Percentiles rank a stretch among this genome's conserved stretches.
Conservation (phyloP, 2,113 vertebrate genomes). For the Pleuronectes platessa region DNA sequence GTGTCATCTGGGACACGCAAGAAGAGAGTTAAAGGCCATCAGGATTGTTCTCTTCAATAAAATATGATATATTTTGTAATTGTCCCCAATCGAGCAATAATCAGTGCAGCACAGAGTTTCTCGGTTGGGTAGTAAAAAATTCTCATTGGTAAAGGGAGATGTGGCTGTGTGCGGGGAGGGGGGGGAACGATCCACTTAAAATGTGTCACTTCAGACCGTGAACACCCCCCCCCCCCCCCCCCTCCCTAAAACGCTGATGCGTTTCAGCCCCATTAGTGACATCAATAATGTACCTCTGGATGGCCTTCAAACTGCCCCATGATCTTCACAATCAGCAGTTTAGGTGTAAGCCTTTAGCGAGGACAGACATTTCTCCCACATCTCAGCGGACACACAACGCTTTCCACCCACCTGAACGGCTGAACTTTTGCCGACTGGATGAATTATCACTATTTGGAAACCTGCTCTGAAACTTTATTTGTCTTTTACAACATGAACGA, state of each 20-base stretch:
- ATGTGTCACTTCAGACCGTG: conserved; percentile 52
- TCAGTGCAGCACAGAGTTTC: conserved; percentile 6
- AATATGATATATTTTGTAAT: conserved; percentile 47
- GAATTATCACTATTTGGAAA: conserved; percentile 21
- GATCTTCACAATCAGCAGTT: conserved; percentile 69
- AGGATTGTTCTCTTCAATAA: conserved; percentile 56
- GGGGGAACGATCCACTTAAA: conserved; percentile 42
- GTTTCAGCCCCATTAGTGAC: conserved; percentile 69
- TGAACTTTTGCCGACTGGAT: conserved; percentile 29
- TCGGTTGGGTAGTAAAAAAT: conserved; percentile 14
- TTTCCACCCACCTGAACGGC: conserved; percentile 6
- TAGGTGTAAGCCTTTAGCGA: conserved; percentile 56
- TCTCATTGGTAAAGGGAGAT: conserved; percentile 15
- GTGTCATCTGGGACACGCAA: conserved; percentile 31
- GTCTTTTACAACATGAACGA: conserved; percentile 22
- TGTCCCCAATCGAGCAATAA: conserved; percentile 29
- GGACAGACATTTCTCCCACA: conserved; percentile 10
- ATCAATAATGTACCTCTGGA: conserved; percentile 79
- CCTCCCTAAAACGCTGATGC: conserved; percentile 32
- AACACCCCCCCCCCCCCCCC: conserved; percentile 30
- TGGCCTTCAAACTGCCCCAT: conserved; percentile 51
- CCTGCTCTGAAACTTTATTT: conserved; percentile 37
- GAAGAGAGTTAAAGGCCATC: conserved; percentile 36
- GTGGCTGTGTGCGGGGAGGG: not conserved
- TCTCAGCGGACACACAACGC: not conserved